These are phyloP conservation scores for Pollenia griseotomentosa DNA, from an alignment of 2,888 invertebrate species.

Conservation along the genomic window DNA sequence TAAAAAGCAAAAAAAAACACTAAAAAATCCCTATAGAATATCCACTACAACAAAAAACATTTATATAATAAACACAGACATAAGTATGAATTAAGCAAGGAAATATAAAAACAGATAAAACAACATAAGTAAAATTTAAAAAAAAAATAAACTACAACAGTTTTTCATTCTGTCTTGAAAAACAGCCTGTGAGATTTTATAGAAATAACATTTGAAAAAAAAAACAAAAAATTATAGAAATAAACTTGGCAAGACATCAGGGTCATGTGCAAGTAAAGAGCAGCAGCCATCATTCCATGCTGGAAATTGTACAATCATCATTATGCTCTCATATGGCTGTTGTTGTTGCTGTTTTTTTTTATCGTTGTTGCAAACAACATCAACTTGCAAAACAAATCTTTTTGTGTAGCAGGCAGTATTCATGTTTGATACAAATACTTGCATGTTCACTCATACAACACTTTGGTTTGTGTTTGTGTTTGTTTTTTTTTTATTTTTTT, in stretches of 20 bases:
- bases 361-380: slow-evolving; percentile 48
- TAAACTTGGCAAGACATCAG: slow-evolving; percentile 71
- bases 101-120: slow-evolving; percentile 1
- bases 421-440: slow-evolving; percentile 58
- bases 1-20: slow-evolving; percentile 19
- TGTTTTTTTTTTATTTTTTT: not conserved
- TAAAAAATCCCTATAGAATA: slow-evolving; percentile 16
- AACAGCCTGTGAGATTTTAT: slow-evolving; percentile 50
- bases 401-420: slow-evolving; percentile 56
- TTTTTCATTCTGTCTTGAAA: slow-evolving; percentile 21
- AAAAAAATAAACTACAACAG: not conserved
- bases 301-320: slow-evolving; percentile 56
- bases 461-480: slow-evolving; percentile 45
- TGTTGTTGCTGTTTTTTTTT: slow-evolving; percentile 39
- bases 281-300: slow-evolving; percentile 47
- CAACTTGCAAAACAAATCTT: slow-evolving; percentile 62
- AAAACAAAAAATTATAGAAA: slow-evolving; percentile 29
- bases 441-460: slow-evolving; percentile 51
- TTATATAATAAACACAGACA: slow-evolving; percentile 10
- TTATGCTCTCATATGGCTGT: slow-evolving; percentile 10
- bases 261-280: slow-evolving; percentile 61
- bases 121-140: not conserved
- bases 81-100: slow-evolving; percentile 29
- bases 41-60: slow-evolving; percentile 14
- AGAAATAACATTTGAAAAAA: slow-evolving; percentile 6